Evolutionary conservation across 2,797 vertebrate species (phyloP), one percentile per base, ranked within the genome.

Genomic region (Mallotus villosus): DNA sequence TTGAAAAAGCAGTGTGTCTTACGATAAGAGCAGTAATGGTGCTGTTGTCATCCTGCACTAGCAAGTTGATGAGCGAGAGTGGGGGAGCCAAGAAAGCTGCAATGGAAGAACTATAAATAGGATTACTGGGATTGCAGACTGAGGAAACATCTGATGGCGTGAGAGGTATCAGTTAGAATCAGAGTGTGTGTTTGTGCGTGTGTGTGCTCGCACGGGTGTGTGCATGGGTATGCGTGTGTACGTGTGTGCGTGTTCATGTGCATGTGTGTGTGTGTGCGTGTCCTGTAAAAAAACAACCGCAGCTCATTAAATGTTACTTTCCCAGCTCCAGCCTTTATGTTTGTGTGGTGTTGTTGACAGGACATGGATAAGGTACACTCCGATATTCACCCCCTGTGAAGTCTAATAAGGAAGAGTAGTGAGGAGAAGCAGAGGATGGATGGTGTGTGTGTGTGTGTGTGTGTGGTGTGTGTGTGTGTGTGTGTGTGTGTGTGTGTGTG

Each of bases 231-330:
- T 37, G 34, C 9, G 34, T 2, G 41, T 46, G 41, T 12, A 14
- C 2, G 41, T 46, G 41, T 46, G 41, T 41, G 37, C 2, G 37
- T 41, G 37, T 41, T 12, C 37, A 19, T 17, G 61, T 17, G 14
- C 17, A 11, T 37, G 16, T 2, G 14, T 19, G 9, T 0, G n/a
- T n/a, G n/a, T n/a, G n/a, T n/a, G n/a, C 25, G 29, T 63, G 27
- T 63, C 16, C 25, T 19, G 61, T 12, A 34, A 16, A 17, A 25
- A 66, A 0, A 37, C 3, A 71, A 71, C n/a, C 12, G 19, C 59
- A 72, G 69, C 78, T 87, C 85, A 82, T 84, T 85, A 85, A 86
- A 86, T 82, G 72, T 84, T 67, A 63, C 84, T 73, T 81, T 79
- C 73, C 78, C 80, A 68, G 80, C 61, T 84, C 29, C 63, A 27